Evolutionary conservation across 1,140 invertebrate genomes (phyloP).

Genomic region (Heliconius melpomene): DNA sequence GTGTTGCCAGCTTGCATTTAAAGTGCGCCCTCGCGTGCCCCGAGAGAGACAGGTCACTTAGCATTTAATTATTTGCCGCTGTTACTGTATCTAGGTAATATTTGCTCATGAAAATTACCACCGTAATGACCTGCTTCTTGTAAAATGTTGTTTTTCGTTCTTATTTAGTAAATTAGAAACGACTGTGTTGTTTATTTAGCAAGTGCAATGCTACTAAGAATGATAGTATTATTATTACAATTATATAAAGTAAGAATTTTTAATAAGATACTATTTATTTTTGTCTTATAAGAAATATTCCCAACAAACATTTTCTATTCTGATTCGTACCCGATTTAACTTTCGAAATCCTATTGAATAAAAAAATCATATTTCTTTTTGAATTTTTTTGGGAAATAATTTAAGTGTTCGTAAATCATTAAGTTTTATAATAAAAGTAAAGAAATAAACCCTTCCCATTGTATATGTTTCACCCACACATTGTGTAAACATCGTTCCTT

Average conservation of each 20-base stretch:
- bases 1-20: slow-evolving; percentile 41
- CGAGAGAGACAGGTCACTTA: slow-evolving; percentile 32
- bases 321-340: too few species aligned
- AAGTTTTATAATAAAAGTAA: neutral
- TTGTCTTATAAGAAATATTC: too few species aligned
- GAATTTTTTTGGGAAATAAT: neutral
- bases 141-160: neutral
- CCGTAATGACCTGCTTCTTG: neutral
- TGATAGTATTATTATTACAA: too few species aligned
- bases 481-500: slow-evolving; percentile 10
- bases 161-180: neutral
- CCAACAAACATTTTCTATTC: too few species aligned
- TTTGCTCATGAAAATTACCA: slow-evolving; percentile 18
- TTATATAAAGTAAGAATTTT: too few species aligned
- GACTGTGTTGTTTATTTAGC: neutral
- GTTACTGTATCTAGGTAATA: slow-evolving; percentile 17
- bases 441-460: neutral
- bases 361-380: neutral
- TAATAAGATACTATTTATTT: too few species aligned
- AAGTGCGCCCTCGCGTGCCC: slow-evolving; percentile 30
- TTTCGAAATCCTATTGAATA: too few species aligned
- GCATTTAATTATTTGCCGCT: slow-evolving; percentile 27
- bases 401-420: neutral
- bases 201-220: neutral
- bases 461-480: slow-evolving; percentile 3